phyloP scores from a whole-genome alignment of 1,140 invertebrate genomes.

The Condylostylus longicornis region DNA sequence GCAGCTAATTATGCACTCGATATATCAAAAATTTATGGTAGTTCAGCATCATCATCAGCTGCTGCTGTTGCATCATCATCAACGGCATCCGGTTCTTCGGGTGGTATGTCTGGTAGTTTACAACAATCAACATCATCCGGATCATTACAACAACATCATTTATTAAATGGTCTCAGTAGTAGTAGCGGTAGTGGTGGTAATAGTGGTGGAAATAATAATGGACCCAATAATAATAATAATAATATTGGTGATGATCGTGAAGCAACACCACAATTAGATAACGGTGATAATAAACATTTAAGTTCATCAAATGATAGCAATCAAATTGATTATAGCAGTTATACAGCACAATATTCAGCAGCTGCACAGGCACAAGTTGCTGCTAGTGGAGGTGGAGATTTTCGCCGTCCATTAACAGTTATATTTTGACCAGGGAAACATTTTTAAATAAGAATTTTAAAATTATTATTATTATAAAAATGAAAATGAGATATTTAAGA shows the following conservation, averaged over 20 bases:
- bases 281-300: constrained; percentile 17
- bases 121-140: neutral
- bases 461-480: too few species aligned
- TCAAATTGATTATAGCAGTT: constrained; percentile 27
- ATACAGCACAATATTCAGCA: constrained; percentile 33
- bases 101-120: neutral
- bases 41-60: constrained; percentile 18
- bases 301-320: constrained; percentile 23
- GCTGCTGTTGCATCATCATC: constrained; percentile 24
- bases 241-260: constrained; percentile 23
- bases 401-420: constrained; percentile 62
- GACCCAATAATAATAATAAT: constrained; percentile 26
- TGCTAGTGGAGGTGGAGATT: constrained; percentile 42
- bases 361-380: constrained; percentile 32
- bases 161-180: too few species aligned
- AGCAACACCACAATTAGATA: constrained; percentile 26
- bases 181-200: constrained; percentile 10
- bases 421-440: constrained; percentile 87
- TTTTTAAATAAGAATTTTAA: too few species aligned
- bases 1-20: constrained; percentile 47
- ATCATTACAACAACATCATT: constrained; percentile 5
- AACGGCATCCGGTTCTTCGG: constrained; percentile 10
- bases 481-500: too few species aligned
- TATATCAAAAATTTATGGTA: constrained; percentile 51
- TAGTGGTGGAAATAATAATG: constrained; percentile 9